Percentiles rank a stretch among this genome's conserved stretches.
phyloP scores from a whole-genome alignment of 2,113 vertebrate genomes.

The Micronycteris hirsuta region DNA sequence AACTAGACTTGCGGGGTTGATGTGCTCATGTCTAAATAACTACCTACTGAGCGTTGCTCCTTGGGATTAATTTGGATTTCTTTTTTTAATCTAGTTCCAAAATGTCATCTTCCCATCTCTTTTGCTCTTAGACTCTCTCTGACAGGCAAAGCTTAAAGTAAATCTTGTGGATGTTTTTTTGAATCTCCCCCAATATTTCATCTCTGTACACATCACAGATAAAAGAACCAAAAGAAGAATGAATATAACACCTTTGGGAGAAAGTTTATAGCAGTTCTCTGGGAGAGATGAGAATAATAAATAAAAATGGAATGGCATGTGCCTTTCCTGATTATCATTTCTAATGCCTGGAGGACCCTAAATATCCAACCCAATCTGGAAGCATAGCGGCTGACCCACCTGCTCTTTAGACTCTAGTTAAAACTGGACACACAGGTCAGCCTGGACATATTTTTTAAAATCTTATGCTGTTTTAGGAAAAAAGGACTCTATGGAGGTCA shows the following conservation, averaged over 20 bases:
- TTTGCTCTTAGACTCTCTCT: constrained; percentile 45
- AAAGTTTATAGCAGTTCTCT: constrained; percentile 46
- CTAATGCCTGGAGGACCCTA: background rate
- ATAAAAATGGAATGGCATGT: constrained; percentile 33
- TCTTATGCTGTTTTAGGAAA: background rate
- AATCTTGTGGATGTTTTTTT: constrained; percentile 65
- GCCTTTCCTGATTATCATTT: constrained; percentile 31
- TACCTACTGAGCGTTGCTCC: constrained; percentile 41
- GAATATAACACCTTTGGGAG: background rate
- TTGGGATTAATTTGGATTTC: constrained; percentile 73
- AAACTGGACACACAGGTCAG: background rate
- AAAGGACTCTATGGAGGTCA: background rate
- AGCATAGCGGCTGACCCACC: background rate
- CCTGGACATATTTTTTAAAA: background rate
- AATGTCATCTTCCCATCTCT: constrained; percentile 68
- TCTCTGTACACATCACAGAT: constrained; percentile 46
- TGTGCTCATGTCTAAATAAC: constrained; percentile 10
- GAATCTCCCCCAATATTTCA: constrained; percentile 60
- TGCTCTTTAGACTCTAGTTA: background rate
- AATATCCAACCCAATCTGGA: background rate
- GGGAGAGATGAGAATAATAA: constrained; percentile 43
- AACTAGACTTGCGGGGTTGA: background rate
- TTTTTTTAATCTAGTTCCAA: constrained; percentile 70
- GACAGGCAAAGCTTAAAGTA: constrained; percentile 71
- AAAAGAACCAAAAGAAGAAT: constrained; percentile 44